Percentiles rank a stretch among this genome's conserved stretches.
Conservation (phyloP, 2,888 invertebrate genomes). For the Crematogaster levior region DNA sequence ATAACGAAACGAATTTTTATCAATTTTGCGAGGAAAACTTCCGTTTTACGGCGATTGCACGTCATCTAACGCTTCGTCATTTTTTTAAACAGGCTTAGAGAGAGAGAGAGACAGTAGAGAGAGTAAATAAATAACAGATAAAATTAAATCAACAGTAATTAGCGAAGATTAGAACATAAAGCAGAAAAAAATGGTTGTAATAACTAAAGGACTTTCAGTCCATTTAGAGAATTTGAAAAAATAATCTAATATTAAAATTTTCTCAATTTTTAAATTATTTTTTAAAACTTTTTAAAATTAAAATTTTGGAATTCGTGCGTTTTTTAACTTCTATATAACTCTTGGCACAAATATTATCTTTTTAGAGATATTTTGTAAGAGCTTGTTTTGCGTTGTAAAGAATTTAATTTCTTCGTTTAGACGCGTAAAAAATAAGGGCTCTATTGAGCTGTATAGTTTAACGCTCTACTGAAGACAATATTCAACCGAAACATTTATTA, state of each 20-base stretch:
- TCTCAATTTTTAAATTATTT: not conserved
- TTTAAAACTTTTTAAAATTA: too few species aligned
- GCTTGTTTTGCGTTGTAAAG: not conserved
- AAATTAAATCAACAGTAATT: not conserved
- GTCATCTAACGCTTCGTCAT: not conserved
- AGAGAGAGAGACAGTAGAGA: too few species aligned
- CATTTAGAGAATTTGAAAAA: not conserved
- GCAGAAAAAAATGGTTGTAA: not conserved
- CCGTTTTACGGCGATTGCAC: too few species aligned
- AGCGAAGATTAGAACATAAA: not conserved
- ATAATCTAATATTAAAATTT: not conserved
- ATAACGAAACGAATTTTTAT: not conserved
- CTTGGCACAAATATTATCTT: too few species aligned
- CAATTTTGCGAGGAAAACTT: not conserved
- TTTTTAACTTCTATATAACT: not conserved
- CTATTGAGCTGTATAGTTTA: not conserved
- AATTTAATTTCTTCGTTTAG: not conserved
- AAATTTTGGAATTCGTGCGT: too few species aligned
- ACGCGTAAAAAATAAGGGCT: not conserved
- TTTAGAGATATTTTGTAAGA: not conserved
- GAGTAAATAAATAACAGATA: not conserved
- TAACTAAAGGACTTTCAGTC: not conserved
- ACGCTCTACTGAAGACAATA: not conserved
- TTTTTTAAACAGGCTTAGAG: not conserved
- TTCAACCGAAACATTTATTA: not conserved